A percentile compares a stretch with the other conserved stretches of the same genome.
These are phyloP conservation scores for Leptopilina syphax DNA, from an alignment of 2,888 invertebrate species.

Conservation along the genomic window DNA sequence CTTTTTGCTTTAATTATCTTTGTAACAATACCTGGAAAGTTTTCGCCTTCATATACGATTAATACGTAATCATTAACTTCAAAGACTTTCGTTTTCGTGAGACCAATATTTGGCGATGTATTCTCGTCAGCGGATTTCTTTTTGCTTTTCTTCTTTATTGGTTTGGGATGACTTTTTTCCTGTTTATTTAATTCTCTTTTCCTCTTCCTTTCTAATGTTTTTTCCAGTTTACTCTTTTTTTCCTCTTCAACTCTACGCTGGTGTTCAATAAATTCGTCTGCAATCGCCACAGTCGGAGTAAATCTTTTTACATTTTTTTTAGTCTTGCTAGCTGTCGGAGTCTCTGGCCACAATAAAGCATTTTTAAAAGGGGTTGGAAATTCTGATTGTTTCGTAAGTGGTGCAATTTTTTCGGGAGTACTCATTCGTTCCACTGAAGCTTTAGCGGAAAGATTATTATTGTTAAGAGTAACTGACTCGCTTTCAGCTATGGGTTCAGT, in stretches of 20 bases:
- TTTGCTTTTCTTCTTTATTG: neutral
- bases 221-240: neutral
- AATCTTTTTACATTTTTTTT: neutral
- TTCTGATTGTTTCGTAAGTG: neutral
- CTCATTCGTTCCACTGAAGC: neutral
- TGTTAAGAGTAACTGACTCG: neutral
- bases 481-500: neutral
- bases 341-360: neutral
- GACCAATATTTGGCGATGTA: too few species aligned
- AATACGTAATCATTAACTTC: neutral
- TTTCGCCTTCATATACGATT: neutral
- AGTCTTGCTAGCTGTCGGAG: neutral
- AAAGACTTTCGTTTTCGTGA: neutral
- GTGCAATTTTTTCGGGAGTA: conserved; percentile 2
- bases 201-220: neutral
- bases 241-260: too few species aligned
- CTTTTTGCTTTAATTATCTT: neutral
- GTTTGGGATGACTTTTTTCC: neutral
- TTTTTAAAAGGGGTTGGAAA: conserved; percentile 3
- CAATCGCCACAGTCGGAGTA: neutral
- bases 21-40: neutral
- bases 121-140: neutral
- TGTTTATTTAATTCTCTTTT: neutral
- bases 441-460: conserved; percentile 3
- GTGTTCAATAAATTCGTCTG: too few species aligned